phyloP scores from a whole-genome alignment of 2,113 vertebrate genomes.

The Nesospiza acunhae region DNA sequence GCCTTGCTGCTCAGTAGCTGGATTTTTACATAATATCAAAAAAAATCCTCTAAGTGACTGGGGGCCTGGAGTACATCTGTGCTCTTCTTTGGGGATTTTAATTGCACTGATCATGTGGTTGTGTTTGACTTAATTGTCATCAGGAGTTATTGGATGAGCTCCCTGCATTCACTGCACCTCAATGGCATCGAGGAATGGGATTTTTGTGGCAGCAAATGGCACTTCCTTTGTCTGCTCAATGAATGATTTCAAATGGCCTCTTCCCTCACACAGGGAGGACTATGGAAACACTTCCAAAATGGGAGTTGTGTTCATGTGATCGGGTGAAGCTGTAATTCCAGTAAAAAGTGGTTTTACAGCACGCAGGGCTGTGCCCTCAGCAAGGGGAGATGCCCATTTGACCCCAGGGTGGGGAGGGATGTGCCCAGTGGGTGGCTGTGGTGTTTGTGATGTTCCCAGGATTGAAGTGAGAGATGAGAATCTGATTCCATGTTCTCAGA shows the following conservation, averaged over 20 bases:
- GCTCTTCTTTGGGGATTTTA: constrained; percentile 51
- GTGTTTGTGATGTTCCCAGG: no score
- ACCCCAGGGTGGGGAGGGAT: neutral
- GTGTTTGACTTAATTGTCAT: constrained; percentile 50
- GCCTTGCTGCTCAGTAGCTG: constrained; percentile 14
- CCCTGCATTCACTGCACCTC: neutral
- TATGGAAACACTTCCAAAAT: neutral
- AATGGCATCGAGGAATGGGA: neutral
- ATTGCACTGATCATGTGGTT: constrained; percentile 31
- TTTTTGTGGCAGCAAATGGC: neutral
- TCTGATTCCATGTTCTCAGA: no score
- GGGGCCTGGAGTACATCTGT: constrained; percentile 18
- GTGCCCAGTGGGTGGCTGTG: neutral
- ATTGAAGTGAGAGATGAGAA: no score
- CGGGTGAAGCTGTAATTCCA: neutral
- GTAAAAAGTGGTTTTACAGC: neutral
- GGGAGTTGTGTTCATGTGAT: neutral
- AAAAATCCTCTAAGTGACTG: constrained; percentile 46
- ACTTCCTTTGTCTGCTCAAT: neutral
- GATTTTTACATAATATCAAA: constrained; percentile 46
- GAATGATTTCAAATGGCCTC: constrained; percentile 2
- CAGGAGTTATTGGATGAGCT: neutral
- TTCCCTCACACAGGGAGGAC: neutral
- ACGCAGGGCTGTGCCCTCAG: neutral
- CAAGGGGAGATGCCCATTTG: neutral